phyloP scores from a whole-genome alignment of 2,888 invertebrate species.

The Diadegma fenestrale region DNA sequence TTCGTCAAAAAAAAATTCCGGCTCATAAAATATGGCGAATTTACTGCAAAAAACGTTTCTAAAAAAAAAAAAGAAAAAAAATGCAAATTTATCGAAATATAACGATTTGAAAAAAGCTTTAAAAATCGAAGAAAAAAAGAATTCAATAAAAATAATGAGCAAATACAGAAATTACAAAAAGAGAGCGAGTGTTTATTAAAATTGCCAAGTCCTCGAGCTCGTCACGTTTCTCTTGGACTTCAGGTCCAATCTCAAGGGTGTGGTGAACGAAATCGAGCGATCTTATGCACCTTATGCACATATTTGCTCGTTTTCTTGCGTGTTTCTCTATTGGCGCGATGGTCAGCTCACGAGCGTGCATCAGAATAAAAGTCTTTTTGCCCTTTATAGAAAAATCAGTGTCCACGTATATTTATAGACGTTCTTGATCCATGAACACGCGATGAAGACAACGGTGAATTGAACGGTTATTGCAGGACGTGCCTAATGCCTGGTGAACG shows the following conservation, averaged over 20 bases:
- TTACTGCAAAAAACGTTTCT: too few species aligned
- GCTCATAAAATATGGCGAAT: too few species aligned
- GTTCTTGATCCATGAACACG: conserved; percentile 15
- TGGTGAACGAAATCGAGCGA: conserved; percentile 39
- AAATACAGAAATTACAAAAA: too few species aligned
- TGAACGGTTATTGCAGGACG: conserved; percentile 28
- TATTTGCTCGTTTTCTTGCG: conserved; percentile 54
- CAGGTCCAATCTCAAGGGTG: conserved; percentile 52
- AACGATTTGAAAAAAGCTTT: too few species aligned
- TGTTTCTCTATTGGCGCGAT: conserved; percentile 17
- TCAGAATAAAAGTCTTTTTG: conserved; percentile 29
- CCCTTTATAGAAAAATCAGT: neutral
- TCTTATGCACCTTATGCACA: conserved; percentile 41
- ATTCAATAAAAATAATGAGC: too few species aligned
- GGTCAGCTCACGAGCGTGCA: conserved; percentile 40
- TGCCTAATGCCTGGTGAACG: neutral
- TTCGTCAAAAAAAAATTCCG: too few species aligned
- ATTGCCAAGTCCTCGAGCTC: conserved; percentile 43
- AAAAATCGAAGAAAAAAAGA: too few species aligned
- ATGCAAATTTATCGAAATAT: too few species aligned
- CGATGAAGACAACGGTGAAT: conserved; percentile 36
- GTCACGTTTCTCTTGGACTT: conserved; percentile 46
- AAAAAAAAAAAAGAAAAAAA: too few species aligned
- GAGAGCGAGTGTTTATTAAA: conserved; percentile 44
- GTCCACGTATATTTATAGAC: neutral